Conservation (phyloP, 2,888 invertebrate genomes). For the Helobdella robusta region DNA sequence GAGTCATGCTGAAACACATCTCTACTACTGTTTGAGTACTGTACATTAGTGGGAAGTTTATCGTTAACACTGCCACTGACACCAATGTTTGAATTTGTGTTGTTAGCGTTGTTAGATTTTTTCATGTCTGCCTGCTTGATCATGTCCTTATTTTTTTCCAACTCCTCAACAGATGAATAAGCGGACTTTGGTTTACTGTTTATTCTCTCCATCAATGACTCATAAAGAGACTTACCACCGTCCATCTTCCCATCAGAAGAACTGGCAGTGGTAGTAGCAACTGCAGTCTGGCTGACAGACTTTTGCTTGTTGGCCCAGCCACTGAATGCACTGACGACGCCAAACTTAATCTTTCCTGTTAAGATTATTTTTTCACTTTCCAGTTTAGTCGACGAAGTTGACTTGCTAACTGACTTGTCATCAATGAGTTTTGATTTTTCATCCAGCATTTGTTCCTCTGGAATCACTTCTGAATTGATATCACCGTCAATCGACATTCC, state of each 20-base stretch:
- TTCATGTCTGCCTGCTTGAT: no score
- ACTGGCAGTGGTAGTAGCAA: not conserved
- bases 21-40: no score
- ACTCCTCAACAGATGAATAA: not conserved
- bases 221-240: constrained; percentile 11
- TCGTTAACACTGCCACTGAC: not conserved
- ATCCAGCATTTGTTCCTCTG: no score
- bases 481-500: no score
- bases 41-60: no score
- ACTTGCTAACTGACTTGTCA: not conserved
- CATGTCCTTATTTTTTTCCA: not conserved
- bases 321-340: constrained; percentile 22
- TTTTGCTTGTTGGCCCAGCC: constrained; percentile 19
- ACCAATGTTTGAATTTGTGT: not conserved
- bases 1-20: no score
- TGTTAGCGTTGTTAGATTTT: not conserved
- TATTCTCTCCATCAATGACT: constrained; percentile 18
- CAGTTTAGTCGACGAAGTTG: not conserved
- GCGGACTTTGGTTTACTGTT: constrained; percentile 4
- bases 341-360: constrained; percentile 25
- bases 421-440: not conserved
- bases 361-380: constrained; percentile 18
- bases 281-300: not conserved
- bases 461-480: not conserved
- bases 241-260: not conserved